Base-by-base conservation (phyloP, 2,113 vertebrate genomes). In the Anser cygnoides region DNA sequence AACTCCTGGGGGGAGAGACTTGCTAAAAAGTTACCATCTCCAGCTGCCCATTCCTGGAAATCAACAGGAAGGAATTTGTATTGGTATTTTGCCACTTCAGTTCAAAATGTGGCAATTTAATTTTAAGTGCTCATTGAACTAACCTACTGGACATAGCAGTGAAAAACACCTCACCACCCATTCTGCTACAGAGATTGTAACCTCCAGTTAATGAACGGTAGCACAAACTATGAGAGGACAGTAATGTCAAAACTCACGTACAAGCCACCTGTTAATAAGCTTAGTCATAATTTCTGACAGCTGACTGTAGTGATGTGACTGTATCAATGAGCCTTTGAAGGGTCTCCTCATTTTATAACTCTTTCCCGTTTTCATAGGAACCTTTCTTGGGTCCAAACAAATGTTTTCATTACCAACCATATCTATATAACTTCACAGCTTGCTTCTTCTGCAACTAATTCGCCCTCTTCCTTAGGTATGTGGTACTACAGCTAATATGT, bases 21-120 rank as follows among this genome's bases (percentile, higher is more conserved):
- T 49, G 46, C 46, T 49, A 49, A 92, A 87, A 93, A 85, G 92
- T 83, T 90, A 89, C 66, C 43, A 85, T 29, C 67, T 93, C 82
- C 96, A 95, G 85, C 82, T 93, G 88, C 75, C 41, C 93, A 94
- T 94, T 93, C 44, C 75, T 37, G 75, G 85, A 92, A 95, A 83
- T 37, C 23, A 79, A 57, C 58, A 66, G 58, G 62, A 93, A 88
- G 39, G 62, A 93, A 95, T 73, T 33, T 21, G 15, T n/a, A 59
- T 15, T 57, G 35, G 44, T 57, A 85, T 66, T 67, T 59, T 76
- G 58, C 22, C 33, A 68, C 23, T 67, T 59, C 52, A 61, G n/a
- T 46, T 75, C 61, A 90, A 84, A 87, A 87, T 43, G 25, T 52
- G 54, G 1, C 29, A 55, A 20, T 82, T 71, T 46, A 63, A 41